Conservation (phyloP, 2,797 vertebrate genomes). For the Chelmon rostratus region DNA sequence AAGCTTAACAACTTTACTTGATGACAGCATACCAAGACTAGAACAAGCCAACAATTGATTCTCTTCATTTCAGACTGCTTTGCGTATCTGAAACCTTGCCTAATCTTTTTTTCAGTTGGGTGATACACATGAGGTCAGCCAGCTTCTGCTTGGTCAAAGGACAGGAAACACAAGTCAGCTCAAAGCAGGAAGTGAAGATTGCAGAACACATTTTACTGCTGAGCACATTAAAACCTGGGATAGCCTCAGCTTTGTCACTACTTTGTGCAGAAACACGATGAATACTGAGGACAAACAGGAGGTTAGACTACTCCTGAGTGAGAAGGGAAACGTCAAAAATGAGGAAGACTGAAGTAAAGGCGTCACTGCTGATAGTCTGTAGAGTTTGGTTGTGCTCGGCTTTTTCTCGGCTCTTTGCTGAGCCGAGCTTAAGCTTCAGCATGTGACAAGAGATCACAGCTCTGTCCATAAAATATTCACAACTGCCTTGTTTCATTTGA, state of each 20-base stretch:
- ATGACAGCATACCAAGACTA: background rate
- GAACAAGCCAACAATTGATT: background rate
- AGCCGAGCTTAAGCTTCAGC: conserved; percentile 66
- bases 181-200: conserved; percentile 81
- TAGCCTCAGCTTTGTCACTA: conserved; percentile 25
- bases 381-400: background rate
- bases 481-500: conserved; percentile 39
- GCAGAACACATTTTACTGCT: conserved; percentile 75
- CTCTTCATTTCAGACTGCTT: background rate
- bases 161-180: conserved; percentile 79
- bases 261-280: background rate
- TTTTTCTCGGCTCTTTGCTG: conserved; percentile 30
- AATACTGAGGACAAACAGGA: background rate
- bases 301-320: background rate
- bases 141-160: conserved; percentile 76
- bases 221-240: conserved; percentile 62
- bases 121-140: conserved; percentile 62
- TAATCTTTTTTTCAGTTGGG: conserved; percentile 52
- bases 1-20: background rate
- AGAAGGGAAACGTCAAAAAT: conserved; percentile 8
- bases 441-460: conserved; percentile 70
- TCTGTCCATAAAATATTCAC: conserved; percentile 58
- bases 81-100: conserved; percentile 50
- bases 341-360: background rate
- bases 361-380: background rate